Evolutionary conservation across 2,888 invertebrate species (phyloP).

Genomic region (Parascotia fuliginaria): DNA sequence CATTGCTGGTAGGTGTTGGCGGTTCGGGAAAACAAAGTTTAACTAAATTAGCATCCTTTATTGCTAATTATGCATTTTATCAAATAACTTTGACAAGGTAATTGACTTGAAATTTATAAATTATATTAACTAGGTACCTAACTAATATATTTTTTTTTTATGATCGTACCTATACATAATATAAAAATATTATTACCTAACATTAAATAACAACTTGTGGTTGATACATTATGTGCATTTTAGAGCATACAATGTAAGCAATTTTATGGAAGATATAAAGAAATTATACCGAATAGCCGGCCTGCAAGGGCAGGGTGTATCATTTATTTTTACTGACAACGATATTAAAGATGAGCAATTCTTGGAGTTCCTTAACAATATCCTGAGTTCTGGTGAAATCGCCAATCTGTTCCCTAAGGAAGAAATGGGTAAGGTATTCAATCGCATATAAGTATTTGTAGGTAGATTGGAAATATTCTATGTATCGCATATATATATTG

Average conservation of each 20-base stretch:
- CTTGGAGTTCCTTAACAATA: conserved; percentile 94
- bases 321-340: conserved; percentile 96
- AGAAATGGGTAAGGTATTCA: conserved; percentile 87
- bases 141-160: no score
- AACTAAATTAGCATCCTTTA: conserved; percentile 93
- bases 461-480: no score
- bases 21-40: conserved; percentile 97
- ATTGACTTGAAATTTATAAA: no score
- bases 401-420: conserved; percentile 95
- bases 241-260: conserved; percentile 91
- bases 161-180: no score
- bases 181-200: no score
- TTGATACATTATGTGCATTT: no score
- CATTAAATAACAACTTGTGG: no score
- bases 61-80: conserved; percentile 92
- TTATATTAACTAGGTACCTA: no score
- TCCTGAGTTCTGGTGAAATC: conserved; percentile 95
- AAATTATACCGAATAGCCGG: conserved; percentile 92
- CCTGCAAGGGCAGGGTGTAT: conserved; percentile 89
- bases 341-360: conserved; percentile 97
- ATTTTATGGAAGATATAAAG: conserved; percentile 95
- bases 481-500: no score
- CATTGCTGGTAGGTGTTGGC: conserved; percentile 94
- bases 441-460: no score
- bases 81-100: conserved; percentile 94